Percentiles rank a stretch among this genome's conserved stretches.
These are phyloP conservation scores for Sylvilagus bachmani DNA, from an alignment of 2,113 vertebrate genomes.

Conservation along the genomic window DNA sequence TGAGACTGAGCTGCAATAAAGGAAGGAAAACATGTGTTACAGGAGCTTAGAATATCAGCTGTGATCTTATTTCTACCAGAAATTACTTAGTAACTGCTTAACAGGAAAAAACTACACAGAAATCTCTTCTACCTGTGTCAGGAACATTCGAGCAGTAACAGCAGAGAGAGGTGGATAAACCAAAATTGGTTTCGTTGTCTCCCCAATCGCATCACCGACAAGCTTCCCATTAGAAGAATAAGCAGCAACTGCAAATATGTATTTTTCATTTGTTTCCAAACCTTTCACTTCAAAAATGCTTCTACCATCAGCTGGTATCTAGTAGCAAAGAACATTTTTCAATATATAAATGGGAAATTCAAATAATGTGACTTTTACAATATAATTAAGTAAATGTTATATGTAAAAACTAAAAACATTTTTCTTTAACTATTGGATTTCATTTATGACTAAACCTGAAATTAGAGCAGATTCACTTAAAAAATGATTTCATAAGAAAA, in stretches of 20 bases:
- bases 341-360: slow-evolving; percentile 55
- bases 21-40: not conserved
- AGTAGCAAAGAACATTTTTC: slow-evolving; percentile 73
- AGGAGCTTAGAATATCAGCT: slow-evolving; percentile 38
- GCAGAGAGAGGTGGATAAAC: slow-evolving; percentile 92
- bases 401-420: not conserved
- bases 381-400: slow-evolving; percentile 36
- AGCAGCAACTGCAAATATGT: slow-evolving; percentile 96
- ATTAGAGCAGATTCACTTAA: slow-evolving; percentile 22
- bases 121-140: slow-evolving; percentile 92
- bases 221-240: slow-evolving; percentile 92
- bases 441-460: slow-evolving; percentile 55
- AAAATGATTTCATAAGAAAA: not conserved
- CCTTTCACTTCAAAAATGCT: slow-evolving; percentile 91
- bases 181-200: slow-evolving; percentile 92
- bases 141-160: slow-evolving; percentile 90
- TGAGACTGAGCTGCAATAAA: slow-evolving; percentile 16
- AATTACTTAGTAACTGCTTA: slow-evolving; percentile 57
- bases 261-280: slow-evolving; percentile 94
- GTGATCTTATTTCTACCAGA: slow-evolving; percentile 26
- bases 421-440: slow-evolving; percentile 43
- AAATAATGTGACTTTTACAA: slow-evolving; percentile 37
- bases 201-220: slow-evolving; percentile 91
- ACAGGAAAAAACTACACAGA: not conserved
- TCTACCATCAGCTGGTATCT: slow-evolving; percentile 92